These are phyloP conservation scores for Cyanistes caeruleus DNA, from an alignment of 2,113 vertebrate species.

Conservation along the genomic window DNA sequence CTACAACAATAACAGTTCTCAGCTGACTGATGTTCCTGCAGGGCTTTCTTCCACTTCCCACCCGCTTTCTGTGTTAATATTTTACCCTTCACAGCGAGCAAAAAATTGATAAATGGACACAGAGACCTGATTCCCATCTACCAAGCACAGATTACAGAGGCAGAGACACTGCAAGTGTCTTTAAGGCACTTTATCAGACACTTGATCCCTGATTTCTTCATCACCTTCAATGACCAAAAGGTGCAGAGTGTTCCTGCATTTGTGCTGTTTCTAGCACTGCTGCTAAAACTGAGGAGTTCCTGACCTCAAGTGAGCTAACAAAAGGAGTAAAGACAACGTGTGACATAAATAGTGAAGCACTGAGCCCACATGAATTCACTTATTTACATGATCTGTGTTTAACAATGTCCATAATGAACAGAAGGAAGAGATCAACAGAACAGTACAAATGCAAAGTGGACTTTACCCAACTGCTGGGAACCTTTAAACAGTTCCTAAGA, in stretches of 20 bases:
- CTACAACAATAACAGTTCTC: background rate
- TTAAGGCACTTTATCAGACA: background rate
- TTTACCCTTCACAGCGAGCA: background rate
- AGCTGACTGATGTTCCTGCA: background rate
- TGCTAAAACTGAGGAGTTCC: background rate
- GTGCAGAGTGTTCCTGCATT: background rate
- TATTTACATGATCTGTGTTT: background rate
- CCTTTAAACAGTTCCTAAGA: background rate
- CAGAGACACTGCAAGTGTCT: background rate
- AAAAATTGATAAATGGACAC: background rate
- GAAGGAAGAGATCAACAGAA: background rate
- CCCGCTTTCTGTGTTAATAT: background rate
- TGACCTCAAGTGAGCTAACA: background rate
- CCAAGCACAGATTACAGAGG: background rate
- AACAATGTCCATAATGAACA: background rate
- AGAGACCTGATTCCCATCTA: background rate
- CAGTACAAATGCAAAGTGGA: background rate
- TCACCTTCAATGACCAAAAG: background rate
- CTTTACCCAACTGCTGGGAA: background rate
- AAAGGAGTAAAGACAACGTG: background rate
- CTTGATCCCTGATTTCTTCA: background rate
- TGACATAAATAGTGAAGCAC: background rate
- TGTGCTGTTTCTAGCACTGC: background rate
- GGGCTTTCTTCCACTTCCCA: constrained; percentile 2
- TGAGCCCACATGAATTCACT: background rate